A percentile compares a stretch with the other conserved stretches of the same genome.
Conservation (phyloP, 2,888 invertebrate genomes). For the Carcina quercana region DNA sequence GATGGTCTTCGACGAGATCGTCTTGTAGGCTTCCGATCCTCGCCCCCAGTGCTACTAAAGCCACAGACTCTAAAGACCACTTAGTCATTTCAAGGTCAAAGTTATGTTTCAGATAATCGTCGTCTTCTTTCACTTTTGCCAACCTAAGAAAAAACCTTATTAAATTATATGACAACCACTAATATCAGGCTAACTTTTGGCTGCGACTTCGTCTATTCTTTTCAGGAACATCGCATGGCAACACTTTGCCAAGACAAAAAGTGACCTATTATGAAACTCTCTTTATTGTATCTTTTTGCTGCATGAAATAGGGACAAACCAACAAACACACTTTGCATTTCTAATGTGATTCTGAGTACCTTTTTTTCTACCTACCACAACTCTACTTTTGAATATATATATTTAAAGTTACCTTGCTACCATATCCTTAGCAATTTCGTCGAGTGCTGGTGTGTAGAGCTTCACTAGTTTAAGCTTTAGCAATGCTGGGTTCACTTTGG, state of each 20-base stretch:
- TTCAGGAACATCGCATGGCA: too few relatives aligned
- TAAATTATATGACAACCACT: too few relatives aligned
- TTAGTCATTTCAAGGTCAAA: slow-evolving; percentile 72
- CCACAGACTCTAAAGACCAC: slow-evolving; percentile 77
- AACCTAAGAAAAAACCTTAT: slow-evolving; percentile 42
- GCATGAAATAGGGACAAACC: too few relatives aligned
- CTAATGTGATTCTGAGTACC: too few relatives aligned
- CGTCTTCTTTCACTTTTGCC: slow-evolving; percentile 31
- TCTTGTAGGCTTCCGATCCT: slow-evolving; percentile 48
- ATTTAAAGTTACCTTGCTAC: slow-evolving; percentile 40
- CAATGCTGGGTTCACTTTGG: slow-evolving; percentile 79
- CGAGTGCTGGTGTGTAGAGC: slow-evolving; percentile 62
- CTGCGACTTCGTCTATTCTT: too few relatives aligned
- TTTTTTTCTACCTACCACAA: too few relatives aligned
- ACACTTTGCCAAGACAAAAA: too few relatives aligned
- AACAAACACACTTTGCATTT: too few relatives aligned
- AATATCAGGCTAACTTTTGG: too few relatives aligned
- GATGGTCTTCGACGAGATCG: slow-evolving; percentile 36
- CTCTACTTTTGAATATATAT: too few relatives aligned
- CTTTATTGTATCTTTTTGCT: too few relatives aligned
- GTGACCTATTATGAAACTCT: too few relatives aligned
- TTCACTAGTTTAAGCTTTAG: slow-evolving; percentile 76
- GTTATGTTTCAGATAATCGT: slow-evolving; percentile 42
- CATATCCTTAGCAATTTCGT: slow-evolving; percentile 61
- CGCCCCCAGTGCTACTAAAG: slow-evolving; percentile 46